Evolutionary conservation across 2,113 vertebrate species (phyloP), one percentile per base, ranked within the genome.

Genomic region (Coreoperca whiteheadi): DNA sequence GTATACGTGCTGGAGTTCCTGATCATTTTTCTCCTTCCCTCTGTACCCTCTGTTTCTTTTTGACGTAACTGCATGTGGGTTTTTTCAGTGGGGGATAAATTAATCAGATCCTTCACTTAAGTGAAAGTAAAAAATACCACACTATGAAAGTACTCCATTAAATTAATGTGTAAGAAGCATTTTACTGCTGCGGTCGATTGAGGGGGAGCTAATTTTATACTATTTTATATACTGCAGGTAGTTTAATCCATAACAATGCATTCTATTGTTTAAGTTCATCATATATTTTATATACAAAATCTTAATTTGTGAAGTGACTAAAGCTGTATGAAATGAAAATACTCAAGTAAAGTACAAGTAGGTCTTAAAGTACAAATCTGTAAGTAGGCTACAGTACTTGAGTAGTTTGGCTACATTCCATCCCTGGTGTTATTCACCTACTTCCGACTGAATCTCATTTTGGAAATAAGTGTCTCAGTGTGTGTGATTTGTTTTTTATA

Each of bases 341-440:
- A 61, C 11, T 43, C 41, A 3, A 43, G 41, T 14, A 43, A 11
- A 11, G 41, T 14, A 43, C 41, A 43, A 43, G 12, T 10, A 11
- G 34, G 6, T n/a, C 34, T 37, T 4, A 8, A 61, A 61, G 18
- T 34, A 21, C 32, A 61, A 37, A 34, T 34, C 0, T 61, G 30
- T 63, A 37, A 61, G 30, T 23, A n/a, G n/a, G n/a, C n/a, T n/a
- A 37, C 20, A 34, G 59, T 18, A 61, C 30, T 41, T 41, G 30
- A 60, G 59, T 37, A 61, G 32, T 61, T n/a, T n/a, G n/a, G n/a
- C n/a, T 61, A 21, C 30, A 61, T 61, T 34, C 59, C 34, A 61
- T 8, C 20, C 12, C 41, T 12, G 41, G 41, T 43, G 5, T 43
- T 12, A 14, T 43, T 43, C 41, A 61, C 30, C 34, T 61, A 2